Percentiles rank a stretch among this genome's conserved stretches.
phyloP scores from a whole-genome alignment of 2,113 vertebrate species.

The Trachemys scripta region DNA sequence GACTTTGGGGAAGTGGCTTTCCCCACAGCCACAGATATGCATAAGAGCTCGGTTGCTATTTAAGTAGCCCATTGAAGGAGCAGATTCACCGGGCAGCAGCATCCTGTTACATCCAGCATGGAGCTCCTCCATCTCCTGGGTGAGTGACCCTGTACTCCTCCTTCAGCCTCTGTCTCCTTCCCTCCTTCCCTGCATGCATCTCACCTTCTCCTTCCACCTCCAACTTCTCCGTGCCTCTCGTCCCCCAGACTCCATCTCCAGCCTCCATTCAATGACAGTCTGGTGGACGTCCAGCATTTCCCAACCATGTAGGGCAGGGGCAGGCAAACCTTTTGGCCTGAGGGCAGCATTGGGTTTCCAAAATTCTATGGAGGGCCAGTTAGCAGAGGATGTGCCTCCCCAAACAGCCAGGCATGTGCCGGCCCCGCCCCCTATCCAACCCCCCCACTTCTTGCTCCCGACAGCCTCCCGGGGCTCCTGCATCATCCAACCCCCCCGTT shows the following conservation, averaged over 20 bases:
- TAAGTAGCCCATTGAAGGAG: fast-evolving
- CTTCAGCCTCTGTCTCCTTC: not conserved
- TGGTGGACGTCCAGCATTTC: fast-evolving
- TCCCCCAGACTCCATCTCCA: not conserved
- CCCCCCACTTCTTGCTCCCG: too few relatives aligned
- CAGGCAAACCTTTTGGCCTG: too few relatives aligned
- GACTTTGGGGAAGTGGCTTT: not conserved
- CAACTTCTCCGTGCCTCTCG: not conserved
- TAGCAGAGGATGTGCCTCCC: too few relatives aligned
- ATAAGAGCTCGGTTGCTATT: not conserved
- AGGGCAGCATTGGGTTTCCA: too few relatives aligned
- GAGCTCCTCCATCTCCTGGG: not conserved
- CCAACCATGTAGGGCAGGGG: fast-evolving
- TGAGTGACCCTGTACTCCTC: not conserved
- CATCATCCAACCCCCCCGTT: too few relatives aligned
- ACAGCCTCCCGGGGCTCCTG: too few relatives aligned
- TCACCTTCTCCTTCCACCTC: not conserved
- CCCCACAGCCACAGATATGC: not conserved
- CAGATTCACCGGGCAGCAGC: not conserved
- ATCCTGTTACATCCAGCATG: not conserved
- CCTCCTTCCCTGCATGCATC: not conserved
- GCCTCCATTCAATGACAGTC: not conserved
- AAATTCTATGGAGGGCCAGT: too few relatives aligned
- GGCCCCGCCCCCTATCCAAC: too few relatives aligned
- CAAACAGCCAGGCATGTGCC: too few relatives aligned